Evolutionary conservation across 2,113 vertebrate species (phyloP), one percentile per base, ranked within the genome.

Genomic region (Thamnophis sirtalis): DNA sequence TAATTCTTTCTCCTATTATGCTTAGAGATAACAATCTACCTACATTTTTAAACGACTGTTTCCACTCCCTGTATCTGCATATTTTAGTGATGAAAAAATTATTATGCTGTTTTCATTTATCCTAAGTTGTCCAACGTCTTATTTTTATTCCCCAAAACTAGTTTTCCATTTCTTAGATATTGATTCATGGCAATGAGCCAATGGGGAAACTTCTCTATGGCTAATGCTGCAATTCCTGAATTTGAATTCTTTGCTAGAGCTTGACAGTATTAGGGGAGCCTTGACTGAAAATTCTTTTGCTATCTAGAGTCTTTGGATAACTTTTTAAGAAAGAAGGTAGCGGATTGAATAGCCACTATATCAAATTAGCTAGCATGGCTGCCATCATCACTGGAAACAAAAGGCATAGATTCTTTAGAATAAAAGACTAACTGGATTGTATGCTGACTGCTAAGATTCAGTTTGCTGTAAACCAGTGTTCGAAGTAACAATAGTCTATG

Each of bases 1-100:
- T 49, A 58, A 89, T 93, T 89, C 90, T 22, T 89, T 89, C 54
- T 58, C 26, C 80, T 89, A 89, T 55, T 93, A 85, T 88, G 87
- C 54, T 86, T 68, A 38, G 55, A 55, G 90, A 89, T 93, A 91
- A 50, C 60, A 85, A 89, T 63, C 73, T 93, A 26, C 21, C 58
- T 89, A 43, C 10, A 38, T 89, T 63, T 92, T 93, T 73, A 89
- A 89, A 73, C 38, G 33, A n/a, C 11, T 68, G 33, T 91, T 89
- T 43, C 55, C 56, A 86, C 80, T 55, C 28, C 24, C 49, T 55
- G 50, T 58, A 56, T 73, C 28, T 54, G 48, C 80, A 26, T 55
- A 49, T 33, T 54, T 88, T 89, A 13, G 49, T 33, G 28, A 2
- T 68, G 80, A 60, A 88, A 73, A 73, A 88, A 11, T 89, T 48